phyloP scores from a whole-genome alignment of 2,797 vertebrate species.

The Chromis chromis region DNA sequence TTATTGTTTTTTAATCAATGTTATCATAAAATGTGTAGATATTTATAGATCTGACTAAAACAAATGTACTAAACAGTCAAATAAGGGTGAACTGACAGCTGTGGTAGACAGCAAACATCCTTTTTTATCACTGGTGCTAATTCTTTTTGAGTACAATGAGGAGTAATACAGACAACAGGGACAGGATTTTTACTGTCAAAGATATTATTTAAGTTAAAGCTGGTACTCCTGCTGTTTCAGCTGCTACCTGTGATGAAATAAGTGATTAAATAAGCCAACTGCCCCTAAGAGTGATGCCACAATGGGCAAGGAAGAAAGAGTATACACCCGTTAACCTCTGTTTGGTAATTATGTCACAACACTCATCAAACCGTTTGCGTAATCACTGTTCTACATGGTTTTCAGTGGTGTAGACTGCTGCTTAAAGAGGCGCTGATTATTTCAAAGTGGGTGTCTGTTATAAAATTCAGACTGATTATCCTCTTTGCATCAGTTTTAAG shows the following conservation, averaged over 20 bases:
- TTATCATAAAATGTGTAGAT: not conserved
- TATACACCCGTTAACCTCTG: not conserved
- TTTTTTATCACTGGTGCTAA: not conserved
- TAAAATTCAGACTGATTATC: conserved; percentile 46
- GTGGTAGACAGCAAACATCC: conserved; percentile 7
- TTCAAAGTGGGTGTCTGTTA: conserved; percentile 43
- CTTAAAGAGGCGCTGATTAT: conserved; percentile 48
- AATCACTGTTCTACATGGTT: conserved; percentile 16
- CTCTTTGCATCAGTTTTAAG: conserved; percentile 57
- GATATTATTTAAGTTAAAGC: conserved; percentile 17
- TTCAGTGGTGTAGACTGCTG: conserved; percentile 22
- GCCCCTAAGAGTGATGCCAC: conserved; percentile 20
- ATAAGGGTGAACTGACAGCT: not conserved
- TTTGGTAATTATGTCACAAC: conserved; percentile 44
- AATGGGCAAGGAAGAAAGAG: not conserved
- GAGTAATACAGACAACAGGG: conserved; percentile 12
- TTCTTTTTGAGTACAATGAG: conserved; percentile 4
- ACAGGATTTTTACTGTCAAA: conserved; percentile 31
- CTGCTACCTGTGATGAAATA: conserved; percentile 29
- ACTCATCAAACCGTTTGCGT: conserved; percentile 12
- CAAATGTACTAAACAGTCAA: not conserved
- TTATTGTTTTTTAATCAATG: not conserved
- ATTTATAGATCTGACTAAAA: not conserved
- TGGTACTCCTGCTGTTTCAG: conserved; percentile 7
- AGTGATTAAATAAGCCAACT: conserved; percentile 2